Conservation (phyloP, 2,113 vertebrate species). For the Gnathonemus echidnorhynchus region DNA sequence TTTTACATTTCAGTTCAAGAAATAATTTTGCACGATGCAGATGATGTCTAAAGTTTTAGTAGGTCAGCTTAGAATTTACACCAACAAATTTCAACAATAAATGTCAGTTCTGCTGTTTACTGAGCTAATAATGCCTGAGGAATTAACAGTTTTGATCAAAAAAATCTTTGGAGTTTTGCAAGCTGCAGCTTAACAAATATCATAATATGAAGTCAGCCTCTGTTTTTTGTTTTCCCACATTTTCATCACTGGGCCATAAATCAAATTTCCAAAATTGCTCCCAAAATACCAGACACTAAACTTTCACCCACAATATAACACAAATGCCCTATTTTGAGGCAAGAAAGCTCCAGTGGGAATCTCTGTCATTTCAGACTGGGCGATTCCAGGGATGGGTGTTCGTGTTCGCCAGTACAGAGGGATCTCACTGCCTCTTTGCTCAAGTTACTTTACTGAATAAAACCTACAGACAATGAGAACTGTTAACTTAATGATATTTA, state of each 20-base stretch:
- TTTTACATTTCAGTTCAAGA: neutral
- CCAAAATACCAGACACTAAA: conserved; percentile 15
- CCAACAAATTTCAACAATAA: neutral
- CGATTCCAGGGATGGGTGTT: neutral
- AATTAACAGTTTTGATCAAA: neutral
- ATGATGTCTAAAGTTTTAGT: neutral
- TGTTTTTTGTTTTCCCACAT: neutral
- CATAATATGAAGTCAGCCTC: neutral
- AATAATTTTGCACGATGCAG: neutral
- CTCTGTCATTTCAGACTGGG: neutral
- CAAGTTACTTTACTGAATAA: neutral
- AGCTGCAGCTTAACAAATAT: neutral
- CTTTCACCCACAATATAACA: conserved; percentile 7
- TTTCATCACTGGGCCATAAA: neutral
- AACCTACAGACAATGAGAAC: neutral
- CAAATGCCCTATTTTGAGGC: conserved; percentile 8
- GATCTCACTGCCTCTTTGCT: neutral
- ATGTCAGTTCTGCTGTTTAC: neutral
- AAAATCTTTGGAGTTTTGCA: neutral
- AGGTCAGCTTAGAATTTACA: neutral
- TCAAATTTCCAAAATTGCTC: conserved; percentile 6
- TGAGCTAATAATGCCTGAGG: neutral
- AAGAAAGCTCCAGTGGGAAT: neutral
- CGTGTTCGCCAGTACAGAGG: neutral
- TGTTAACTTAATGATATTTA: neutral